Evolutionary conservation across 2,888 invertebrate genomes (phyloP).

Genomic region (Heteromurus nitidus): DNA sequence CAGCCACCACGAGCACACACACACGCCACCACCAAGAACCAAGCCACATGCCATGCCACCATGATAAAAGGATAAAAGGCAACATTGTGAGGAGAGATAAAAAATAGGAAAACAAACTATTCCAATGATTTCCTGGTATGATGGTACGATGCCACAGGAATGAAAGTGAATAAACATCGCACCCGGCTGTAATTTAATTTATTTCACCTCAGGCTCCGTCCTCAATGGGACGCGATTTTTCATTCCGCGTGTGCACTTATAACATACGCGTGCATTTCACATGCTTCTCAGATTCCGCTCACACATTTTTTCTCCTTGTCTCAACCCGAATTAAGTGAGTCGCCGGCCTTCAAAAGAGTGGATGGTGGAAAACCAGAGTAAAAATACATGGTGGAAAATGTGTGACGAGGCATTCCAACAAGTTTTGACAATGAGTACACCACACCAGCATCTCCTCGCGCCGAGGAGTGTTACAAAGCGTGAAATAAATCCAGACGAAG

Average conservation of each 20-base stretch:
- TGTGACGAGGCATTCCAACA: conserved; percentile 40
- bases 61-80: too few relatives aligned
- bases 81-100: too few relatives aligned
- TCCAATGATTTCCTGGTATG: too few relatives aligned
- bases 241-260: conserved; percentile 10
- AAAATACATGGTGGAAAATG: conserved; percentile 15
- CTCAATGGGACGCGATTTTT: conserved; percentile 51
- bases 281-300: conserved; percentile 7
- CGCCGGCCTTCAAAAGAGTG: conserved; percentile 58
- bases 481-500: background rate
- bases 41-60: too few relatives aligned
- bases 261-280: background rate
- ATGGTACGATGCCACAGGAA: background rate
- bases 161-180: background rate
- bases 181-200: conserved; percentile 50
- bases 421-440: conserved; percentile 32
- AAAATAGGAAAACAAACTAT: too few relatives aligned
- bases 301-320: conserved; percentile 29
- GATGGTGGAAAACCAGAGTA: background rate
- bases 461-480: background rate
- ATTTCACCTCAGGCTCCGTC: conserved; percentile 65
- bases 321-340: conserved; percentile 33
- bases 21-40: too few relatives aligned
- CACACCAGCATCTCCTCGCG: too few relatives aligned
- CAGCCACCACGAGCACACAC: too few relatives aligned